phyloP scores from a whole-genome alignment of 1,140 invertebrate genomes.

The Caenorhabditis briggsae region DNA sequence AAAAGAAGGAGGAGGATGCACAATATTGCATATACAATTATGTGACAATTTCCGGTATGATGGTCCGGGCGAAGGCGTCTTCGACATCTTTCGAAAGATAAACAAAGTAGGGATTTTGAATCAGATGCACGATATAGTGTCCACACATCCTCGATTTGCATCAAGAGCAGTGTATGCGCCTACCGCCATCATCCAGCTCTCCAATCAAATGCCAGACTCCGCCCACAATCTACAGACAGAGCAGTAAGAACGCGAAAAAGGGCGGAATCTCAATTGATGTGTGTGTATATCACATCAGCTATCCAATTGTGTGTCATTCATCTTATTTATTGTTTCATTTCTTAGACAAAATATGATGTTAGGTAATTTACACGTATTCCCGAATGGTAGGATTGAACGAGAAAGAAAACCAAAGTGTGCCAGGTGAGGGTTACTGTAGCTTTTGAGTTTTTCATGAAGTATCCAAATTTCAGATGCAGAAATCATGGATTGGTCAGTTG shows the following conservation, averaged over 20 bases:
- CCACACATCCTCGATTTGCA: constrained; percentile 38
- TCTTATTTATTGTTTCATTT: neutral
- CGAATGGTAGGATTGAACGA: constrained; percentile 56
- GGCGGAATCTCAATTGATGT: constrained; percentile 42
- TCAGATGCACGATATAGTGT: constrained; percentile 26
- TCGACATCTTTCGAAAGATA: constrained; percentile 27
- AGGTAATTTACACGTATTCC: constrained; percentile 44
- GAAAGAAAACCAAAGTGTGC: constrained; percentile 84
- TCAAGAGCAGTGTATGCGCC: constrained; percentile 6
- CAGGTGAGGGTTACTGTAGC: constrained; percentile 30
- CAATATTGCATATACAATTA: constrained; percentile 53
- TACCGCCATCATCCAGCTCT: constrained; percentile 38
- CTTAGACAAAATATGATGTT: neutral
- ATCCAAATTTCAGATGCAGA: constrained; percentile 82
- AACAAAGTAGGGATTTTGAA: constrained; percentile 26
- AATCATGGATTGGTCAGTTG: constrained; percentile 88
- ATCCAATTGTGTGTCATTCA: constrained; percentile 20
- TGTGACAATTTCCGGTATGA: constrained; percentile 56
- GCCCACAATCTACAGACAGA: constrained; percentile 48
- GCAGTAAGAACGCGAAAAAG: neutral
- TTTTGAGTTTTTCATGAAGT: neutral
- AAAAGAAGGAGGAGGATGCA: too few relatives aligned
- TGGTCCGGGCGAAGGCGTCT: constrained; percentile 21
- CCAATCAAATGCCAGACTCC: constrained; percentile 44
- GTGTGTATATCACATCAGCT: constrained; percentile 16